phyloP scores from a whole-genome alignment of 2,888 invertebrate genomes.

The Sinotaia quadrata region DNA sequence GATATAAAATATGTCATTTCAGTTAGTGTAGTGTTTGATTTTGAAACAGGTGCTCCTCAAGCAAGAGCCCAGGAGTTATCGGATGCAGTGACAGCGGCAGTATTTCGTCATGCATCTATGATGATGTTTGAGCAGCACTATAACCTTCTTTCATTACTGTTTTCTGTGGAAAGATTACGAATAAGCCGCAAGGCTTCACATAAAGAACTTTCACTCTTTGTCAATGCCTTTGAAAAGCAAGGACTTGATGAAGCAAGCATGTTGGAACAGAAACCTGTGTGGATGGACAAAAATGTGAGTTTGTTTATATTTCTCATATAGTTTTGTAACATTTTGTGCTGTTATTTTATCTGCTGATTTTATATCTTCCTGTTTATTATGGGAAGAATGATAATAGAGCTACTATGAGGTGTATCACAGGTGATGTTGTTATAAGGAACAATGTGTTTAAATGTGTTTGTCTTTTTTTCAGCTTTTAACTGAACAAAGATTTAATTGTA shows the following conservation, averaged over 20 bases:
- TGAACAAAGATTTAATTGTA: too few relatives aligned
- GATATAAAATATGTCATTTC: too few relatives aligned
- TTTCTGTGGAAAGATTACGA: conserved; percentile 65
- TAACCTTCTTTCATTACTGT: conserved; percentile 61
- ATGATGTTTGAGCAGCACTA: conserved; percentile 70
- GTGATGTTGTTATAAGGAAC: too few relatives aligned
- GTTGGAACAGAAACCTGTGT: conserved; percentile 62
- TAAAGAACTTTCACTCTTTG: conserved; percentile 66
- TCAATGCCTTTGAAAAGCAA: conserved; percentile 66
- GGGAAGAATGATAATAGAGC: background rate
- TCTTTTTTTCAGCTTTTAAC: too few relatives aligned
- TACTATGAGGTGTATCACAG: too few relatives aligned
- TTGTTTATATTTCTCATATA: background rate
- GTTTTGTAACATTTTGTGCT: background rate
- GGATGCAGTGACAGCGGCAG: conserved; percentile 59
- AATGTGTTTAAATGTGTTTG: too few relatives aligned
- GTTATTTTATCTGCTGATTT: background rate
- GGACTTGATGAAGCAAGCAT: conserved; percentile 55
- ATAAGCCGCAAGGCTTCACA: conserved; percentile 57
- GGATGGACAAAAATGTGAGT: conserved; percentile 62
- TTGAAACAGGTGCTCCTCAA: conserved; percentile 58
- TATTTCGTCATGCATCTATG: conserved; percentile 59
- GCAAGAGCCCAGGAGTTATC: conserved; percentile 67
- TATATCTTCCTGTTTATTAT: background rate
- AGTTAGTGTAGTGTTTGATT: too few relatives aligned